Conservation (phyloP, 2,888 invertebrate genomes). For the Dolichomitus sp. region DNA sequence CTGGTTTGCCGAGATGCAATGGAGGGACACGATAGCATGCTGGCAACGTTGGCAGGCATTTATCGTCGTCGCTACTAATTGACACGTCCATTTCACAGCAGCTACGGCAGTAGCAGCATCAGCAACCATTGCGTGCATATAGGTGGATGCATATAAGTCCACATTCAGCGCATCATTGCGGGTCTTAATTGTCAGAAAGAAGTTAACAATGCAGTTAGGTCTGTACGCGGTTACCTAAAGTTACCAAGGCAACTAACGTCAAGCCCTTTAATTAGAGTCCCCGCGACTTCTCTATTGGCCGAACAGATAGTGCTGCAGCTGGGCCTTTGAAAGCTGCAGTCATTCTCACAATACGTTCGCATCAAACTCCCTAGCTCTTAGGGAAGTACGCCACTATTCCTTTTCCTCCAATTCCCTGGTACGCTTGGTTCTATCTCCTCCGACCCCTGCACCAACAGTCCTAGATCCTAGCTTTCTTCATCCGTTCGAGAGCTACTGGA, state of each 20-base stretch:
- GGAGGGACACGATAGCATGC: constrained; percentile 33
- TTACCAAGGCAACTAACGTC: constrained; percentile 47
- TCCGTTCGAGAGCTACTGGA: constrained; percentile 32
- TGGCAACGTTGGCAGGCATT: constrained; percentile 78
- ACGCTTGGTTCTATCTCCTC: constrained; percentile 6
- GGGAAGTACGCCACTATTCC: constrained; percentile 14
- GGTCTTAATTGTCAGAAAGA: constrained; percentile 72
- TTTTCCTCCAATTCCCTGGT: constrained; percentile 20
- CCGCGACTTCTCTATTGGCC: constrained; percentile 24
- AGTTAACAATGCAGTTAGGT: constrained; percentile 67
- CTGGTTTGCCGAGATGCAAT: constrained; percentile 32
- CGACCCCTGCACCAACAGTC: constrained; percentile 4
- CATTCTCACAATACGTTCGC: constrained; percentile 50
- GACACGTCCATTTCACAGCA: constrained; percentile 81
- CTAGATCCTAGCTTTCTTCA: constrained; percentile 34
- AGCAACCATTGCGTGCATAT: not conserved
- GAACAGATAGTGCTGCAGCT: constrained; percentile 21
- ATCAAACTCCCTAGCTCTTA: constrained; percentile 36
- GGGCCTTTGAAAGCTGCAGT: constrained; percentile 32
- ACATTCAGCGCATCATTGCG: constrained; percentile 21
- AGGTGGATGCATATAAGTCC: constrained; percentile 50
- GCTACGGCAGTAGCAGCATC: constrained; percentile 19
- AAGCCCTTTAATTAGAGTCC: constrained; percentile 53
- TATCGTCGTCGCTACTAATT: constrained; percentile 81
- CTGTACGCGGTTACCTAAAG: constrained; percentile 18